Percentiles rank a stretch among this genome's conserved stretches.
Evolutionary conservation across 2,888 invertebrate genomes (phyloP).

Genomic region (Notocelia uddmanniana): DNA sequence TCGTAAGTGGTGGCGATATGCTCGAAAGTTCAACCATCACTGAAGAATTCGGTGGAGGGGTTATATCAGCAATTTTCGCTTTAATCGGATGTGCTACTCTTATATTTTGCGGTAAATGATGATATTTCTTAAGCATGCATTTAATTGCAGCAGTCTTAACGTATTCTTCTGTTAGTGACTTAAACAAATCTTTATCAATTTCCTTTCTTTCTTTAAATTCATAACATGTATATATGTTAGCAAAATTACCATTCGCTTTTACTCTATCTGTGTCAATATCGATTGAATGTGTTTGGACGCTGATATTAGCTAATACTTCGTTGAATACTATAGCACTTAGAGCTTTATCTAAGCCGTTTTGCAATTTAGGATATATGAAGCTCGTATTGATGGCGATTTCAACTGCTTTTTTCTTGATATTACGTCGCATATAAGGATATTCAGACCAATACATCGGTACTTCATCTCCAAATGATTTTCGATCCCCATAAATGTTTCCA

Average conservation of each 20-base stretch:
- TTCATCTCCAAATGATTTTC: constrained; percentile 51
- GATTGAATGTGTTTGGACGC: constrained; percentile 38
- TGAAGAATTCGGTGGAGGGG: not conserved
- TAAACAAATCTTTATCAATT: constrained; percentile 53
- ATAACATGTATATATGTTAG: not conserved
- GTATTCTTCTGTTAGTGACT: constrained; percentile 56
- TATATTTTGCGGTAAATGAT: constrained; percentile 3
- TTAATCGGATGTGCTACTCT: constrained; percentile 15
- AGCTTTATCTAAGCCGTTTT: constrained; percentile 42
- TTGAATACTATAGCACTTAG: constrained; percentile 44
- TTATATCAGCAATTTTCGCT: constrained; percentile 4
- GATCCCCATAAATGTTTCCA: constrained; percentile 66
- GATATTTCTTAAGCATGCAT: constrained; percentile 50
- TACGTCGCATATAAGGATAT: constrained; percentile 27
- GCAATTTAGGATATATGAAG: not conserved
- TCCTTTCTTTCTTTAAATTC: not conserved
- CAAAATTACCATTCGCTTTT: not conserved
- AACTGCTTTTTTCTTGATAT: not conserved
- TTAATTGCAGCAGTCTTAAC: constrained; percentile 58
- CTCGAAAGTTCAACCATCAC: not conserved
- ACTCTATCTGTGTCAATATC: not conserved
- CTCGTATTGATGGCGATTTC: constrained; percentile 35
- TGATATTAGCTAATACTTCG: constrained; percentile 18
- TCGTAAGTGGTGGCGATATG: constrained; percentile 56
- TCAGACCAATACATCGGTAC: constrained; percentile 55